Evolutionary conservation across 1,140 invertebrate genomes (phyloP).

Genomic region (Chrysoperla carnea): DNA sequence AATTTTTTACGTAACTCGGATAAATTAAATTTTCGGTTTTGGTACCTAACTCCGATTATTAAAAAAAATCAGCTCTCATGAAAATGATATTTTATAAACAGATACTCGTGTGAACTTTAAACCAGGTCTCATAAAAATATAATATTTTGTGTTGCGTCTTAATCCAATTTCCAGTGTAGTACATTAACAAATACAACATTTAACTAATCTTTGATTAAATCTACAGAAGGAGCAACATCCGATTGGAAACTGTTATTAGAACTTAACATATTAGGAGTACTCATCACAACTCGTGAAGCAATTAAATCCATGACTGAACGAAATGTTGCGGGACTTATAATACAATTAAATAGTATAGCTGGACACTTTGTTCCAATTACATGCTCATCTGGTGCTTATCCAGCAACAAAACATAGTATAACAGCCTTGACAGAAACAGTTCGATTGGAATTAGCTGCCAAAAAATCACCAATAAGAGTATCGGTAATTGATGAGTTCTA

Average conservation of each 20-base stretch:
- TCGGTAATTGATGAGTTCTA: constrained; percentile 30
- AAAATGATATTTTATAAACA: no score
- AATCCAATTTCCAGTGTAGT: no score
- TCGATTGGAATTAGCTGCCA: constrained; percentile 36
- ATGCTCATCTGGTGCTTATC: constrained; percentile 29
- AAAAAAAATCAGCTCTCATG: no score
- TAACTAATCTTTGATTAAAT: no score
- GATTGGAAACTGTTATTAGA: constrained; percentile 33
- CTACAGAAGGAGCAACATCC: constrained; percentile 17
- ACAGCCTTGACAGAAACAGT: constrained; percentile 43
- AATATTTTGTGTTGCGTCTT: no score
- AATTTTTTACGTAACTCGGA: no score
- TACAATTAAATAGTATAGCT: constrained; percentile 45
- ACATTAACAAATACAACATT: no score
- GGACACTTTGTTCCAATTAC: constrained; percentile 28
- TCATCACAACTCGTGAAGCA: constrained; percentile 42
- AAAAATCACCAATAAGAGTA: constrained; percentile 40
- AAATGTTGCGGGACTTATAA: constrained; percentile 44
- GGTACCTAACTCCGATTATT: no score
- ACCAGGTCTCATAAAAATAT: no score
- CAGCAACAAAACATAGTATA: constrained; percentile 48
- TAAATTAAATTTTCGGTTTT: no score
- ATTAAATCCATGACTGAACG: constrained; percentile 45
- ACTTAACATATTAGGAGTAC: constrained; percentile 47
- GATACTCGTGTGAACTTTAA: no score